Base-by-base conservation (phyloP, 2,888 invertebrate species). In the Strigamia maritima region DNA sequence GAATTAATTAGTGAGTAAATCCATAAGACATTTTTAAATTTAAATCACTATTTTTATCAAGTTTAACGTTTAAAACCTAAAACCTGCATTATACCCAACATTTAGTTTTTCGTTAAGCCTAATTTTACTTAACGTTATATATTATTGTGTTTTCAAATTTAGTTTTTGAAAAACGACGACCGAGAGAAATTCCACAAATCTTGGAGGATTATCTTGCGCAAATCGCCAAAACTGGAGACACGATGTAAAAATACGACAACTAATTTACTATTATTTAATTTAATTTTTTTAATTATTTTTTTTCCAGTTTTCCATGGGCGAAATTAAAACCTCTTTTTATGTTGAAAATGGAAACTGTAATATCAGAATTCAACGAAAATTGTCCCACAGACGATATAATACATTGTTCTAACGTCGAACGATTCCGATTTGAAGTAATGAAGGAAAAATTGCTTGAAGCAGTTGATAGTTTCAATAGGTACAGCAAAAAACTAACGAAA, bases 341-440 rank as follows among this genome's bases (percentile, higher is more conserved):
- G 82, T 93, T 94, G 85, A 97, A 97, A 86, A 88, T 97, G 65
- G 89, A 94, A 60, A 90, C 90, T 83, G 95, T 96, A 70, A 93
- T 97, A 83, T 92, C 92, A 40, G 93, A 95, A 83, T 95, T 96
- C 84, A 92, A 93, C 84, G 93, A 94, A 86, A 91, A 91, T 44
- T 82, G 82, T 79, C 85, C 85, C 2, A 87, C 91, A 82, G 95
- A 95, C 83, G 90, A 94, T 81, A 92, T 94, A 44, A 92, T 93
- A 14, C 81, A 83, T 6, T 94, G 93, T 85, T 95, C 95, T 0
- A 97, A 97, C 86, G 94, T 95, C 79, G 95, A 96, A 84, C 91
- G 93, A 44, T 95, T 95, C 84, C 93, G 94, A 86, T 96, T 93
- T 85, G 94, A 95, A 83, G 91, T 91, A 35, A 93, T 95, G 93